Evolutionary conservation across 2,113 vertebrate genomes (phyloP), one percentile per base, ranked within the genome.

Genomic region (Mionectes macconnelli): DNA sequence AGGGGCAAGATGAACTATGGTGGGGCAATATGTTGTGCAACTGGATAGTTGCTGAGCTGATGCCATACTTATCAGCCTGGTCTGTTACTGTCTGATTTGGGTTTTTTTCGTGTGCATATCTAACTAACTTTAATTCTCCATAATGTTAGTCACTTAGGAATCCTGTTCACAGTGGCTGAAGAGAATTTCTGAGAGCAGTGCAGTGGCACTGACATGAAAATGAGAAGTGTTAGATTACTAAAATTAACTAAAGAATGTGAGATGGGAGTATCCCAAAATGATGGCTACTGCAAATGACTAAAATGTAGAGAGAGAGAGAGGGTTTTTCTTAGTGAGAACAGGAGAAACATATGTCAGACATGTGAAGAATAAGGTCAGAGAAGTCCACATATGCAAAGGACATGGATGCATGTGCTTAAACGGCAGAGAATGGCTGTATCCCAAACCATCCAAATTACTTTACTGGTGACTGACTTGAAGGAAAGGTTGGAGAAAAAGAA

Each of bases 261-360:
- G 83, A 57, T 13, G 14, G 15, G 9, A 50, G 31, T 44, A 56
- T 53, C 53, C 49, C 10, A n/a, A 53, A 92, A 44, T 4, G 5
- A 22, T 12, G 24, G 14, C 37, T 83, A 9, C 9, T 35, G 22
- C 1, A 1, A 44, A 14, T 37, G 12, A 24, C 15, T 63, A 15
- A 75, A 59, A 76, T 22, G 8, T 44, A 24, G 35, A 40, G 23
- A 3, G 19, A 84, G 18, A 79, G 19, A 7, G 6, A 1, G 8
- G 7, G 1, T 39, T 40, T 81, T 40, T 84, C 80, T 21, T n/a
- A n/a, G 13, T 27, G 37, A 52, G 30, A 75, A 8, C 5, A 56
- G 17, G 21, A 44, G 28, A 63, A 74, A 55, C 3, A 2, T 10
- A 17, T 2, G 8, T 27, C 44, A 73, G 53, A 24, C 1, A 0